Percentiles rank a stretch among this genome's conserved stretches.
Evolutionary conservation across 2,113 vertebrate genomes (phyloP).

Genomic region (Aldabrachelys gigantea): DNA sequence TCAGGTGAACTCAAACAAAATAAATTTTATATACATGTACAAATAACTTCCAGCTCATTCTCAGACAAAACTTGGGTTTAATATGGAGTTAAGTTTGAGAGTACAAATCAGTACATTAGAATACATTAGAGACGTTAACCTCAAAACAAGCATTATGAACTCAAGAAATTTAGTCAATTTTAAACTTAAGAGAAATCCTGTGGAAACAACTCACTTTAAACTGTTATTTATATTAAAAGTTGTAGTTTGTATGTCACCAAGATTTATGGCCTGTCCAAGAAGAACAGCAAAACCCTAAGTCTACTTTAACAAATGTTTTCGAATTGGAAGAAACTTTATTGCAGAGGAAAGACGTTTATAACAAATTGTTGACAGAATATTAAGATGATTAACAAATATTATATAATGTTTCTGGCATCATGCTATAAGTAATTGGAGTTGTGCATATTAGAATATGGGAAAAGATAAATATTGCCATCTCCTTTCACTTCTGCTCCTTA

Average conservation of each 20-base stretch:
- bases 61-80: not conserved
- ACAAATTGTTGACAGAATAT: constrained; percentile 15
- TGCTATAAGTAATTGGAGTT: constrained; percentile 14
- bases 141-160: not conserved
- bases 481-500: not conserved
- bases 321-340: constrained; percentile 16
- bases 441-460: not conserved
- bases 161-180: not conserved
- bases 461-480: not conserved
- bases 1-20: not conserved
- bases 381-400: not conserved
- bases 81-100: not conserved
- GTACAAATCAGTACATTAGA: constrained; percentile 3
- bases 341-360: constrained; percentile 24
- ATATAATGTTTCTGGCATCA: not conserved
- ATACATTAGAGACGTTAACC: not conserved
- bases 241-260: too few species aligned
- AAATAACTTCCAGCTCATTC: constrained; percentile 3
- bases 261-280: not conserved
- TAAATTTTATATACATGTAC: constrained; percentile 15
- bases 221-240: too few species aligned
- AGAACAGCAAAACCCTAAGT: not conserved
- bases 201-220: too few species aligned
- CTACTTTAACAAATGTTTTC: constrained; percentile 30
- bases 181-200: not conserved